Conservation (phyloP, 2,797 vertebrate genomes). For the Ambastaia sidthimunki region DNA sequence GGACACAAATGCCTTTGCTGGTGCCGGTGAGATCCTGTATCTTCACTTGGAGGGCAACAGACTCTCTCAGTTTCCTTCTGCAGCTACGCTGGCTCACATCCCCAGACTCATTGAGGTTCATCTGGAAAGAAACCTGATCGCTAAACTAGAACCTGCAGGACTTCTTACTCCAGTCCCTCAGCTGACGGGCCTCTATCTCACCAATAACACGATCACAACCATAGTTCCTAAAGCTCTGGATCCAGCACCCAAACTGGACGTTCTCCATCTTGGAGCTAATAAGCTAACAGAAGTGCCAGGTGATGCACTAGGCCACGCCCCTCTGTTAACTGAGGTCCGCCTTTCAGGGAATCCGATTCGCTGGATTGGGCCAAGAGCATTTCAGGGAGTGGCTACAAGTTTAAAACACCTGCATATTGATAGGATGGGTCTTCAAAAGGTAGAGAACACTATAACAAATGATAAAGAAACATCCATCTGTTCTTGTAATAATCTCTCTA, state of each 20-base stretch:
- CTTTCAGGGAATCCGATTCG: constrained; percentile 83
- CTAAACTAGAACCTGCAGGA: constrained; percentile 69
- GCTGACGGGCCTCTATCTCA: constrained; percentile 83
- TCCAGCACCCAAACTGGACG: constrained; percentile 74
- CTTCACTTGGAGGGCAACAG: constrained; percentile 86
- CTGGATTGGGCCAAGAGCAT: constrained; percentile 71
- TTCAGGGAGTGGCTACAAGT: constrained; percentile 75
- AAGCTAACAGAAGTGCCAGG: constrained; percentile 80
- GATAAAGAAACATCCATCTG: too few relatives aligned
- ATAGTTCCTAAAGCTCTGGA: constrained; percentile 73
- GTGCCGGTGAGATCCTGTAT: constrained; percentile 80
- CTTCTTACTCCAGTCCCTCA: constrained; percentile 71
- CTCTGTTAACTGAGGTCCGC: constrained; percentile 79
- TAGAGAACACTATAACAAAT: constrained; percentile 52
- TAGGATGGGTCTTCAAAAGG: constrained; percentile 79
- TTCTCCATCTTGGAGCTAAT: constrained; percentile 85
- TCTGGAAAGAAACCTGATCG: constrained; percentile 83
- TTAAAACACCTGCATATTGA: constrained; percentile 87
- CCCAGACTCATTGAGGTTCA: constrained; percentile 85
- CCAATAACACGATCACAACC: constrained; percentile 75
- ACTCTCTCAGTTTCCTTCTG: constrained; percentile 76
- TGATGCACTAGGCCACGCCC: constrained; percentile 65
- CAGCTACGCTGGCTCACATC: constrained; percentile 70
- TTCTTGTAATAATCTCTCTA: not conserved
- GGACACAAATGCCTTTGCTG: constrained; percentile 73